Conservation (phyloP, 2,113 vertebrate species). For the Marcusenius ussheri region DNA sequence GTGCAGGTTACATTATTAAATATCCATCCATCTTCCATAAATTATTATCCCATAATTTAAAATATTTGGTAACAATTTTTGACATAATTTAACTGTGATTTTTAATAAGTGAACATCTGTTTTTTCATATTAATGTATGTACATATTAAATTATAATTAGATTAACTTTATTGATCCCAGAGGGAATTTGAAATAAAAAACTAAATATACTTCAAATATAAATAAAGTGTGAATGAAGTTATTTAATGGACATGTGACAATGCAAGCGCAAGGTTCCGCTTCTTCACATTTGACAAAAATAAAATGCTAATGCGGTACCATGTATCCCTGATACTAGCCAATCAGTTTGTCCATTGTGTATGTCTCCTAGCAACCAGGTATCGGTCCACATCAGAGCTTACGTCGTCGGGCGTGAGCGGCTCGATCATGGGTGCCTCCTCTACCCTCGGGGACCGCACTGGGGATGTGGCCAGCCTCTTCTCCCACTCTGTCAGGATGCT, state of each 20-base stretch:
- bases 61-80: background rate
- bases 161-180: background rate
- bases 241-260: background rate
- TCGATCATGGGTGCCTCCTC: constrained; percentile 95
- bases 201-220: background rate
- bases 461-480: constrained; percentile 85
- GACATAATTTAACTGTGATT: background rate
- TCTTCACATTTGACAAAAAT: background rate
- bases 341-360: background rate
- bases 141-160: background rate
- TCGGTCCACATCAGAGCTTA: constrained; percentile 46
- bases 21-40: background rate
- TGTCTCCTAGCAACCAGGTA: constrained; percentile 1
- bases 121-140: background rate
- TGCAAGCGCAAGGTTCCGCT: background rate
- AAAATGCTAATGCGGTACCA: background rate
- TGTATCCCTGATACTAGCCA: background rate
- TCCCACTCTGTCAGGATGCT: constrained; percentile 83
- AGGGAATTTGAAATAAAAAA: background rate
- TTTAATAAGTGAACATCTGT: background rate
- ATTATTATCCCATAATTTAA: background rate
- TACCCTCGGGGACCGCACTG: constrained; percentile 68
- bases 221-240: background rate
- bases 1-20: background rate
- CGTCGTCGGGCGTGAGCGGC: constrained; percentile 85